Base-by-base conservation (phyloP, 2,888 invertebrate genomes). In the Loripinus fragilis region DNA sequence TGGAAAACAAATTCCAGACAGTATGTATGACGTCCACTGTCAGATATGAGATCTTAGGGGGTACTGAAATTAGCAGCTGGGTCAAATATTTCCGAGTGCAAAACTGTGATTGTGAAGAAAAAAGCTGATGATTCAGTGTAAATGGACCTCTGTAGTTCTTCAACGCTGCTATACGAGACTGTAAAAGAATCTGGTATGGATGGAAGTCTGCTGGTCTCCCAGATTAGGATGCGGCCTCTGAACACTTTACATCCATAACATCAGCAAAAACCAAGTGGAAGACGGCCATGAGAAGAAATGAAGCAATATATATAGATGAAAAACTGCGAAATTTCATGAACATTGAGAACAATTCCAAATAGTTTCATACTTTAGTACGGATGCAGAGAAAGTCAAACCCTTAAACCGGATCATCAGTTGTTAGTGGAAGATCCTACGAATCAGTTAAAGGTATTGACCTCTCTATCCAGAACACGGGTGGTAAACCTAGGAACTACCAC, bases 281-380 rank as follows among this genome's bases (percentile, higher is more conserved):
- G 25, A 55, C 23, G 25, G 55, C 15, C 5, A 28, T 55, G 55
- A 23, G 55, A 23, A 23, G 15, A 28, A 23, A 3, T 12, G 55
- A 55, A 55, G 55, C 55, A 7, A 55, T 8, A 10, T 55, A 23
- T 23, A 55, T 23, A 25, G 55, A 55, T 5, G 12, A 5, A 25
- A 55, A 55, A 55, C 15, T 55, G 17, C 15, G 15, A 25, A 55
- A 55, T 7, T 25, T 55, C 28, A 55, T 55, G 55, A 28, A 55
- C 15, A 55, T 7, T 55, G 55, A 55, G 25, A 55, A 55, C 23
- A 55, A 28, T 28, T 28, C 55, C 55, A 55, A 55, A 55, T 55
- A 23, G 2, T 55, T 55, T 15, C 55, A 55, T 55, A 23, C 28
- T 7, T 28, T 55, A 28, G 55, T 55, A 23, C 23, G 55, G 12